A percentile compares a stretch with the other conserved stretches of the same genome.
phyloP scores from a whole-genome alignment of 2,888 invertebrate species.

The Octodonta nipae region DNA sequence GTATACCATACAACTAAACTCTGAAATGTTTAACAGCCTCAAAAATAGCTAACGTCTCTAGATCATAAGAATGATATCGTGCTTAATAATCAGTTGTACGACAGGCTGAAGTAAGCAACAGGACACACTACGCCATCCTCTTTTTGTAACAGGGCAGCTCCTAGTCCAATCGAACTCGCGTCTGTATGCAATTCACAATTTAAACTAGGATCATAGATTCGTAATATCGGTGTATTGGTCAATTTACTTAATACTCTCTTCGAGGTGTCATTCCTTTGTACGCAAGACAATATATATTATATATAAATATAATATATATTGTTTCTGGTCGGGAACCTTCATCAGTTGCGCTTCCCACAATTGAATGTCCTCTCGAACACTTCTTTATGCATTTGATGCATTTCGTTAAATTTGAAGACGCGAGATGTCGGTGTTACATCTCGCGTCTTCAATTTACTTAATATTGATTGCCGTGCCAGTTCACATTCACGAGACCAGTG shows the following conservation, averaged over 20 bases:
- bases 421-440: no score
- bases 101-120: constrained; percentile 14
- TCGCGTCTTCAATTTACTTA: not conserved
- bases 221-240: constrained; percentile 9
- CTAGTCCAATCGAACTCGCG: constrained; percentile 7
- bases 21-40: constrained; percentile 13
- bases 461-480: constrained; percentile 8
- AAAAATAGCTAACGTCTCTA: constrained; percentile 18
- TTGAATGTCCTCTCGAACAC: no score
- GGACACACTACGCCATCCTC: constrained; percentile 8
- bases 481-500: constrained; percentile 12
- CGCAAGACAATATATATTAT: no score
- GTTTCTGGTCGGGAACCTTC: no score
- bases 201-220: constrained; percentile 11
- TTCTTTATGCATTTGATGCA: no score
- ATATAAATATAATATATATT: no score
- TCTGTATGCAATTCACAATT: constrained; percentile 10
- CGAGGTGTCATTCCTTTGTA: no score
- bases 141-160: constrained; percentile 8
- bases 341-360: no score
- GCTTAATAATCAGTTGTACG: constrained; percentile 12
- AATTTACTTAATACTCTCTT: constrained; percentile 8
- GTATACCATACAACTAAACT: constrained; percentile 14
- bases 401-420: no score
- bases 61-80: constrained; percentile 15